Conservation (phyloP, 2,797 vertebrate species). For the Bryconaethiops microstoma region DNA sequence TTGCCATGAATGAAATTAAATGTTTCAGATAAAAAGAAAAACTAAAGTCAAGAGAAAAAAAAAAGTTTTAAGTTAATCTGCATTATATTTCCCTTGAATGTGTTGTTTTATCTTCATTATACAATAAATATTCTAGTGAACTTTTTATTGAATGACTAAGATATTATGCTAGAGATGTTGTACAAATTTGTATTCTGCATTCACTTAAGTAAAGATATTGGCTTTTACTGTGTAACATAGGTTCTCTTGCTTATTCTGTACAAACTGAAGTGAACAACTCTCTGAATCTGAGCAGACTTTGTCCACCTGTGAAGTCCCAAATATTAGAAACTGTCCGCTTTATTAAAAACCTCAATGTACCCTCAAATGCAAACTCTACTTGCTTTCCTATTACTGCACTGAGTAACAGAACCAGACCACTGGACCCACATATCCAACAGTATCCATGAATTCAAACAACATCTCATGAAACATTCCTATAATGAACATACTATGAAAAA, state of each 20-base stretch:
- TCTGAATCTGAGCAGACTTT: conserved; percentile 76
- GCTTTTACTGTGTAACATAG: conserved; percentile 94
- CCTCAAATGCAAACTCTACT: conserved; percentile 70
- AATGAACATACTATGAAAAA: not conserved
- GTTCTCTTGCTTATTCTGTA: conserved; percentile 85
- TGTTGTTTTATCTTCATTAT: conserved; percentile 98
- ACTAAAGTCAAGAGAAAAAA: conserved; percentile 77
- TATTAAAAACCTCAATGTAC: conserved; percentile 85
- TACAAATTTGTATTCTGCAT: conserved; percentile 98
- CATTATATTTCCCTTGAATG: conserved; percentile 93
- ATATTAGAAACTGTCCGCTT: conserved; percentile 82
- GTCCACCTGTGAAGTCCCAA: conserved; percentile 83
- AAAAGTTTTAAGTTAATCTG: conserved; percentile 90
- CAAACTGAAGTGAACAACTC: conserved; percentile 78
- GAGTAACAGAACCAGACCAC: conserved; percentile 13
- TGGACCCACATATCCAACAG: not conserved
- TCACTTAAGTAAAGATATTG: conserved; percentile 99
- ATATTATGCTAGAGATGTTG: conserved; percentile 98
- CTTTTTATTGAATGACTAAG: conserved; percentile 98
- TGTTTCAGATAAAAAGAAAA: conserved; percentile 76
- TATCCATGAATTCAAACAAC: not conserved
- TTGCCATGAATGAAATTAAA: conserved; percentile 96
- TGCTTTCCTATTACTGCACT: conserved; percentile 67
- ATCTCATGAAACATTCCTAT: not conserved
- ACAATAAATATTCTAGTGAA: conserved; percentile 99